These are phyloP conservation scores for Eurytemora carolleeae DNA, from an alignment of 1,140 invertebrate genomes.

Conservation along the genomic window DNA sequence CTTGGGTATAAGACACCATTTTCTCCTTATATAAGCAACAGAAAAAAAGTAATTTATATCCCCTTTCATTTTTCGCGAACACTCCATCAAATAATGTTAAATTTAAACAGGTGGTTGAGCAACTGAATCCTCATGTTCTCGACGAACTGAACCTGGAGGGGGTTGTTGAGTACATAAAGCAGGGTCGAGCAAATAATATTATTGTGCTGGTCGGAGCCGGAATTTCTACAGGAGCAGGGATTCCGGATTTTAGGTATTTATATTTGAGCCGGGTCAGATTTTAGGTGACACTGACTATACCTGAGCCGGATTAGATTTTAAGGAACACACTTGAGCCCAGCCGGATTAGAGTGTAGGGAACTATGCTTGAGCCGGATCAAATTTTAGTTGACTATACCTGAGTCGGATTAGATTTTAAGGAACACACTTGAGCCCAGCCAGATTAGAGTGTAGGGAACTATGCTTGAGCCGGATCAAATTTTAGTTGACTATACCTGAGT, in stretches of 20 bases:
- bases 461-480: neutral
- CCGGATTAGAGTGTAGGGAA: neutral
- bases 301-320: too few relatives aligned
- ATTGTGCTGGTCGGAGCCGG: conserved; percentile 83
- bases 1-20: too few relatives aligned
- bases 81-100: neutral
- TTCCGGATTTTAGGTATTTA: conserved; percentile 61
- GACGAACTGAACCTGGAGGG: conserved; percentile 41
- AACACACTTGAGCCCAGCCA: neutral
- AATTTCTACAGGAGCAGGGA: conserved; percentile 62
- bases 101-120: neutral
- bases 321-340: neutral
- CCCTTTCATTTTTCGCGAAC: neutral
- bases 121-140: conserved; percentile 26
- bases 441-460: neutral
- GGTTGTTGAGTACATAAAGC: conserved; percentile 44
- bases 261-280: neutral
- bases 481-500: too few relatives aligned
- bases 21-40: too few relatives aligned
- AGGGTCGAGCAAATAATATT: conserved; percentile 51
- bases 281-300: too few relatives aligned
- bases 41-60: too few relatives aligned
- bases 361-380: neutral
- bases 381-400: too few relatives aligned
- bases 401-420: too few relatives aligned